phyloP scores from a whole-genome alignment of 2,797 vertebrate species.

The Tapirus indicus region DNA sequence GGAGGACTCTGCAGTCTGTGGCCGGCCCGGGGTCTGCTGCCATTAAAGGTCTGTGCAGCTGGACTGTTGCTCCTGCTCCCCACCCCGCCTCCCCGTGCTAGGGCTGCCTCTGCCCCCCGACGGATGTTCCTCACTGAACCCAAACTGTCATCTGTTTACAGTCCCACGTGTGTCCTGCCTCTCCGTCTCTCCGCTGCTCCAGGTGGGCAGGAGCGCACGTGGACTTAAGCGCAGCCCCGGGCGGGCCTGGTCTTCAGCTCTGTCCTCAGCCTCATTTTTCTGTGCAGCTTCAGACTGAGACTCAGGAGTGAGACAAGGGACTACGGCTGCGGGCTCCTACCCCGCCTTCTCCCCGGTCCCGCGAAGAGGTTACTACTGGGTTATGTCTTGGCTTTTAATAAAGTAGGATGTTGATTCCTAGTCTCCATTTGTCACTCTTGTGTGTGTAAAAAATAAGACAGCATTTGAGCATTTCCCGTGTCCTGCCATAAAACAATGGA shows the following conservation, averaged over 20 bases:
- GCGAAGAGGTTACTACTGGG: neutral
- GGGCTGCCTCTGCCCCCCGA: neutral
- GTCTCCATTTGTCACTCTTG: neutral
- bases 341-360: neutral
- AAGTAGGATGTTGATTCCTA: neutral
- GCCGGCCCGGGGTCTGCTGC: rapidly evolving
- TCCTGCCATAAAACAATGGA: neutral
- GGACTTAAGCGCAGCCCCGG: neutral
- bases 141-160: neutral
- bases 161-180: neutral
- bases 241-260: neutral
- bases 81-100: neutral
- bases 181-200: neutral
- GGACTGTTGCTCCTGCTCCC: neutral
- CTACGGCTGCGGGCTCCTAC: rapidly evolving
- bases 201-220: neutral
- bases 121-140: neutral
- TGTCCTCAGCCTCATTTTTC: neutral
- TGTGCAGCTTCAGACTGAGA: neutral
- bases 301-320: neutral
- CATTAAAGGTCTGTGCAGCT: rapidly evolving
- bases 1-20: neutral
- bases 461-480: neutral
- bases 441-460: neutral
- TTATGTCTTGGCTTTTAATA: neutral